These are phyloP conservation scores for Pyrrhosoma nymphula DNA, from an alignment of 2,888 invertebrate species.

Conservation along the genomic window DNA sequence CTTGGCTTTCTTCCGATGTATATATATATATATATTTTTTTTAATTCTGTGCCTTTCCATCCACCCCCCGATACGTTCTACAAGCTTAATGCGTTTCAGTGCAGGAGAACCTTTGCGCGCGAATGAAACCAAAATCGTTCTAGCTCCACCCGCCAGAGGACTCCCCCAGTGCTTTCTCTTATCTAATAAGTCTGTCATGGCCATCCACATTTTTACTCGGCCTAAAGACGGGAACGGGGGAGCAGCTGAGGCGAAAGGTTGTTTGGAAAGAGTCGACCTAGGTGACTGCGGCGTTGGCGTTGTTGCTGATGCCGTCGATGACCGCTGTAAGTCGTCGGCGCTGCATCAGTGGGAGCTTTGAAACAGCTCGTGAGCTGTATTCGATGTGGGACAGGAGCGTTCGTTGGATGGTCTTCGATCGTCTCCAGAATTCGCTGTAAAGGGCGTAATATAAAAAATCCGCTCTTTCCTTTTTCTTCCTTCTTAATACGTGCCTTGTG, in stretches of 20 bases:
- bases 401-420: neutral
- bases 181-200: conserved; percentile 61
- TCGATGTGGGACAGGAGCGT: neutral
- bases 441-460: neutral
- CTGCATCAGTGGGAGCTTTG: neutral
- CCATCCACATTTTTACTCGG: conserved; percentile 57
- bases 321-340: neutral
- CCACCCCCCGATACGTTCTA: neutral
- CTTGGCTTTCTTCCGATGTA: conserved; percentile 24
- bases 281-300: neutral
- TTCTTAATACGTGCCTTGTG: neutral
- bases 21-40: neutral
- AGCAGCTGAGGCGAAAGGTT: conserved; percentile 44
- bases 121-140: conserved; percentile 53
- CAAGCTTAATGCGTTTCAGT: neutral
- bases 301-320: neutral
- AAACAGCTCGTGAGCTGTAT: neutral
- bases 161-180: conserved; percentile 53
- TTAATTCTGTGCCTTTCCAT: neutral
- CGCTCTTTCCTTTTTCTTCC: neutral
- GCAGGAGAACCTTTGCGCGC: neutral
- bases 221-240: neutral
- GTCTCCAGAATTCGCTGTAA: neutral
- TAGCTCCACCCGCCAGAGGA: conserved; percentile 47
- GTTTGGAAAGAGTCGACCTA: conserved; percentile 48